phyloP scores from a whole-genome alignment of 1,140 invertebrate species.

The Zaprionus capensis region DNA sequence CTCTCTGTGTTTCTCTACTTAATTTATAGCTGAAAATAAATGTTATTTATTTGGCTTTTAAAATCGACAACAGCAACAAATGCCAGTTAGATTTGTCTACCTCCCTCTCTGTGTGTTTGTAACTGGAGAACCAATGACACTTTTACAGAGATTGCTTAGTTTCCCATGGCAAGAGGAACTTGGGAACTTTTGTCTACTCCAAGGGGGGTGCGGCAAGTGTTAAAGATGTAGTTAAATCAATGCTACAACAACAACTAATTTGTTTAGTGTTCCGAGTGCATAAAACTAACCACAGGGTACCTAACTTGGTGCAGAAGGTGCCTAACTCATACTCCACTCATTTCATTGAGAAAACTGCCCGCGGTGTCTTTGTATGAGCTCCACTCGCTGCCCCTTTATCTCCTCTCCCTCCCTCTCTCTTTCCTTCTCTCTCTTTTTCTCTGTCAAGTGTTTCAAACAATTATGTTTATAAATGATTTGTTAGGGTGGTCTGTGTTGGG shows the following conservation, averaged over 20 bases:
- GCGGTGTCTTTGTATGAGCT: constrained; percentile 60
- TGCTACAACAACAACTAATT: constrained; percentile 57
- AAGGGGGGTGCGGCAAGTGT: constrained; percentile 61
- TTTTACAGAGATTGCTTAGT: constrained; percentile 23
- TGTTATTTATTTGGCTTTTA: constrained; percentile 65
- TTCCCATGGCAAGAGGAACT: constrained; percentile 34
- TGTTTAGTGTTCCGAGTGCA: constrained; percentile 49
- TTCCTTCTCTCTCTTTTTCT: constrained; percentile 8
- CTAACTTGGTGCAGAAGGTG: too few species aligned
- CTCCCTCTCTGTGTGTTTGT: not conserved
- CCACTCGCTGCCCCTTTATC: not conserved
- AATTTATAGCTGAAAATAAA: constrained; percentile 77
- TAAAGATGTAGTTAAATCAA: constrained; percentile 74
- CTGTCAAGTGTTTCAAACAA: constrained; percentile 63
- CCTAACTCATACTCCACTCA: not conserved
- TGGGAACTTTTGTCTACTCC: not conserved
- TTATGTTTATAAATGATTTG: constrained; percentile 80
- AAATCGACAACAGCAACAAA: constrained; percentile 55
- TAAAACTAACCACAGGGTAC: constrained; percentile 45
- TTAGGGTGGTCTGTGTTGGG: constrained; percentile 66
- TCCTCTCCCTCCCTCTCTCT: not conserved
- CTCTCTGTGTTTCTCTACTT: constrained; percentile 43
- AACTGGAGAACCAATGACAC: constrained; percentile 7
- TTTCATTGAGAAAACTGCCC: constrained; percentile 60
- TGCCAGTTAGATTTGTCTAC: not conserved